Evolutionary conservation across 2,113 vertebrate genomes (phyloP), one percentile per base, ranked within the genome.

Genomic region (Marcusenius ussheri): DNA sequence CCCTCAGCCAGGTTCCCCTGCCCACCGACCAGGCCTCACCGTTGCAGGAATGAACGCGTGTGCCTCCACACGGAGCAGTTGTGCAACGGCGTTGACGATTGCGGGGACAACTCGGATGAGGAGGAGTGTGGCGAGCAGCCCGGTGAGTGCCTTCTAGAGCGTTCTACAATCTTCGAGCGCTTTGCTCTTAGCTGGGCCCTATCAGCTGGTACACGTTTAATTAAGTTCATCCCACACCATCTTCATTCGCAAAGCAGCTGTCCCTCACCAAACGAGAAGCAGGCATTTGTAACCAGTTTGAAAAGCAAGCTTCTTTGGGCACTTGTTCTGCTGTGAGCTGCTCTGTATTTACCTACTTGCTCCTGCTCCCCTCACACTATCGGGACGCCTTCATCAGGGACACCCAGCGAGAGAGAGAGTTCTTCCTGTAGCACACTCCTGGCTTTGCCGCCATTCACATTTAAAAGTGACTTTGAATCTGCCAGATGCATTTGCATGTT

Each of bases 31-130:
- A 95, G 97, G 90, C 95, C 96, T 0, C 93, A 95, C 93, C 95
- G 96, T 92, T 97, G 97, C 42, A 94, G 95, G 85, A 97, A 97
- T 93, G 95, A 96, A 91, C 94, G 95, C 88, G 95, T 97, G 80
- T 98, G 97, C 90, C 93, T 97, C 66, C 94, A 94, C 85, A 91
- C 88, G 0, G 96, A 97, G 90, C 96, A 96, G 91, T 91, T 96
- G 19, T 98, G 97, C 93, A 95, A 97, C 56, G 94, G 94, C 3
- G 93, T 96, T 13, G 96, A 97, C 83, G 96, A 98, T 90, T 98
- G 97, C 27, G 97, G 97, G 0, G 97, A 97, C 93, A 96, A 94
- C 91, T 97, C 97, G 0, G 97, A 98, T 83, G 97, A 98, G 93
- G 95, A 96, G 58, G 93, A 95, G 89, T 97, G 97, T 9, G 95